Evolutionary conservation across 2,888 invertebrate genomes (phyloP), one percentile per base, ranked within the genome.

Genomic region (Ennomos fuscantarius): DNA sequence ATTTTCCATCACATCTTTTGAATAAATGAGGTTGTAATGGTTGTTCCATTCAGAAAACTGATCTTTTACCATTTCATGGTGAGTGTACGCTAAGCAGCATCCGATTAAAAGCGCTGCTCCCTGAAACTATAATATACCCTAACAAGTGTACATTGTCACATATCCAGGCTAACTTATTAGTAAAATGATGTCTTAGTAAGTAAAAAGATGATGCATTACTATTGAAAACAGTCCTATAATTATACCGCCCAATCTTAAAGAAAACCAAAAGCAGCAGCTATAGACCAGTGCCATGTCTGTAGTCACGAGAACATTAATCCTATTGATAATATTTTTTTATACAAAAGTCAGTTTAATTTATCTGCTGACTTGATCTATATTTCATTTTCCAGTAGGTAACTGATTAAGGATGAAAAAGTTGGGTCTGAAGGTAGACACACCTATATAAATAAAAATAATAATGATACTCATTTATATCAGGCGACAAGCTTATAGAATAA

Each of bases 221-320:
- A 83, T 55, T 53, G 88, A 87, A 71, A 87, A 85, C 58, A 83
- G 48, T 37, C 82, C 89, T 58, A 87, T 90, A 32, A 92, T 62
- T 66, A 92, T 86, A 24, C 89, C 91, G 24, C 88, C 89, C 42
- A 92, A 77, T 44, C 91, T 80, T 34, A 92, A 70, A 9, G 91
- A 92, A 78, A 90, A 91, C 89, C 91, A 90, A 72, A 92, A 91
- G 65, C 91, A 92, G 65, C 89, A 92, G 67, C 86, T 89, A 59
- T 92, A 92, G 6, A 91, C 85, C 36, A 87, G 71, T 45, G 88
- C 89, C 91, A 92, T 68, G 54, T 12, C 13, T 8, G 24, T 11
- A 12, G 31, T 24, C 24, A 24, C 24, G 24, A 24, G 24, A 24
- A 24, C 24, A 6, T 24, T 24, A 24, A 24, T 24, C 2, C 24